Conservation (phyloP, 2,113 vertebrate genomes). For the Zootoca vivipara region DNA sequence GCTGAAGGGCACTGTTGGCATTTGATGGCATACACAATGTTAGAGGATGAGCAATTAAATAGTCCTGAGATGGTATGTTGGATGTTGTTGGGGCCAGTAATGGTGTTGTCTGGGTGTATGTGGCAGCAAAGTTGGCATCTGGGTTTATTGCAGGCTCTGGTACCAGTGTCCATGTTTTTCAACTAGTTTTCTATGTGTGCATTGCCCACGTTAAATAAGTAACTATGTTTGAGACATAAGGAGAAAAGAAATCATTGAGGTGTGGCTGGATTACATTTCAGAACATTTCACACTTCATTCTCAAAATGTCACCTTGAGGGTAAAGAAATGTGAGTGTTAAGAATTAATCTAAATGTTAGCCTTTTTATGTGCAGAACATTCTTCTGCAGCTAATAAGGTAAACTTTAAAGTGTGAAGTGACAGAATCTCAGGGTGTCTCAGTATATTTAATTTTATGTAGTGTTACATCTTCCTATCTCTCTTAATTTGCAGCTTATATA, state of each 20-base stretch:
- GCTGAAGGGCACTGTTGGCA: too few species aligned
- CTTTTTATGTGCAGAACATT: not conserved
- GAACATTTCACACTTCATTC: not conserved
- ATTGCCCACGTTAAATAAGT: not conserved
- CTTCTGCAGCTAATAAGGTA: not conserved
- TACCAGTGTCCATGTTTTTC: too few species aligned
- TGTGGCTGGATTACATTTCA: not conserved
- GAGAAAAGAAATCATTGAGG: not conserved
- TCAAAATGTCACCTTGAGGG: not conserved
- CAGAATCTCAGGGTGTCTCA: not conserved
- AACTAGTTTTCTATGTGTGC: not conserved
- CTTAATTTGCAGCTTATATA: conserved; percentile 88
- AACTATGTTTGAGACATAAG: not conserved
- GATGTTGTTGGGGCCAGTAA: too few species aligned
- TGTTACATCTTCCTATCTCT: conserved; percentile 1
- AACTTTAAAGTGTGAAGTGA: not conserved
- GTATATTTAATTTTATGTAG: conserved; percentile 9
- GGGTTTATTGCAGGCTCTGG: too few species aligned
- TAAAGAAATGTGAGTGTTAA: not conserved
- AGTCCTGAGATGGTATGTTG: too few species aligned
- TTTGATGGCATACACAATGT: too few species aligned
- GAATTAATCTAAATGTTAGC: not conserved
- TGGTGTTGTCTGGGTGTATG: too few species aligned
- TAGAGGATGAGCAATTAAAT: too few species aligned
- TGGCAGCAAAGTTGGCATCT: too few species aligned